Base-by-base conservation (phyloP, 2,888 invertebrate species). In the Synergus umbraculus region DNA sequence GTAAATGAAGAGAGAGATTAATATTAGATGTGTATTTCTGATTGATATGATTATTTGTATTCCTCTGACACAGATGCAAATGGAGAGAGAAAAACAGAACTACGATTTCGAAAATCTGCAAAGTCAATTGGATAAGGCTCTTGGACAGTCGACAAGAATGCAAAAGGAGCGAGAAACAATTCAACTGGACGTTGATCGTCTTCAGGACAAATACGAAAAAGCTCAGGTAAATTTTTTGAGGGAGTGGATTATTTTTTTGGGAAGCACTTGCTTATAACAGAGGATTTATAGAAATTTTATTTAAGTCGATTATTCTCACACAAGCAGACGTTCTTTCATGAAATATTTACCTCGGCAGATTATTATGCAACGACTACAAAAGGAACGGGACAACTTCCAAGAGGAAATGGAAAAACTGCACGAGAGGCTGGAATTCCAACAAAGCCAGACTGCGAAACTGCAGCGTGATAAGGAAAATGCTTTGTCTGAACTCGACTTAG, bases 51-150 rank as follows among this genome's bases (percentile, higher is more conserved):
- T 13, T 63, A 22, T 29, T 29, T 63, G 13, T 13, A 63, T 18
- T 63, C 12, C 5, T 60, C 3, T 12, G 22, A 3, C 2, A 49
- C 86, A 96, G 96, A 94, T 96, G 91, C 97, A 97, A 94, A 95
- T 97, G 91, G 98, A 98, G 91, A 97, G 97, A 87, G 98, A 98
- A 93, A 98, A 98, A 92, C 95, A 96, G 88, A 95, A 95, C 84
- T 98, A 97, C 92, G 98, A 98, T 93, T 97, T 97, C 92, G 98
- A 98, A 89, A 97, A 96, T 87, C 93, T 97, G 83, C 97, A 98
- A 91, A 96, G 97, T 73, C 98, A 98, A 92, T 94, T 98, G 91
- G 98, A 98, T 93, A 98, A 98, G 93, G 96, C 97, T 58, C 94
- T 97, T 83, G 97, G 97, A 22, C 97, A 97, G 92, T 95, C 97